A percentile compares a stretch with the other conserved stretches of the same genome.
Conservation (phyloP, 2,797 vertebrate genomes). For the Apogon hyalosoma region DNA sequence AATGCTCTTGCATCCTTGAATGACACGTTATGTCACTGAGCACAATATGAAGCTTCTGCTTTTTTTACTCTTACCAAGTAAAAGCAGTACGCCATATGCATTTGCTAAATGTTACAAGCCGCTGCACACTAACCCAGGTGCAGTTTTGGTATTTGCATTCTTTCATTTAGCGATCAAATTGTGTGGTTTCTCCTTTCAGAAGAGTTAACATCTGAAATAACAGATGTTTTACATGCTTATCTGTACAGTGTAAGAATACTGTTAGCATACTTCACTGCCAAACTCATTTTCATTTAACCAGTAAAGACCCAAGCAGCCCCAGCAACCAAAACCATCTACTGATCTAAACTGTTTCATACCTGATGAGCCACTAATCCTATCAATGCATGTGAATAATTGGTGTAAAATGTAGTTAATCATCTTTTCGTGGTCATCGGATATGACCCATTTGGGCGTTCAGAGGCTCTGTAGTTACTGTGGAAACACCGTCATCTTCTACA, state of each 20-base stretch:
- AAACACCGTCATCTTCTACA: no score
- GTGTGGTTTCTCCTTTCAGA: constrained; percentile 10
- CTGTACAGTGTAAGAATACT: not conserved
- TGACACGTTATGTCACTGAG: constrained; percentile 11
- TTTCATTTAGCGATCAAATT: not conserved
- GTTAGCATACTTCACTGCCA: not conserved
- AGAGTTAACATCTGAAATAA: constrained; percentile 2
- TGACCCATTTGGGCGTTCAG: no score
- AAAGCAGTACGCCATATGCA: not conserved
- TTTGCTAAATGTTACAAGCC: not conserved
- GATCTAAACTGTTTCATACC: no score
- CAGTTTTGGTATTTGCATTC: not conserved
- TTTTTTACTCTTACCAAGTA: not conserved
- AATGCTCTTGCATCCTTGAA: constrained; percentile 26
- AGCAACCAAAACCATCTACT: no score
- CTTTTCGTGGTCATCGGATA: no score
- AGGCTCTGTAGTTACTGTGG: no score
- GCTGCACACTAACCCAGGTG: not conserved
- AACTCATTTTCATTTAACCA: not conserved
- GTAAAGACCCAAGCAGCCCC: no score
- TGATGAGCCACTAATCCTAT: no score
- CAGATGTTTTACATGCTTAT: not conserved
- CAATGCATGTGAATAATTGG: no score
- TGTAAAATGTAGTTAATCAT: no score
- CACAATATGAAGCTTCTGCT: not conserved